Conservation (phyloP, 2,888 invertebrate species). For the Dryadula phaetusa region DNA sequence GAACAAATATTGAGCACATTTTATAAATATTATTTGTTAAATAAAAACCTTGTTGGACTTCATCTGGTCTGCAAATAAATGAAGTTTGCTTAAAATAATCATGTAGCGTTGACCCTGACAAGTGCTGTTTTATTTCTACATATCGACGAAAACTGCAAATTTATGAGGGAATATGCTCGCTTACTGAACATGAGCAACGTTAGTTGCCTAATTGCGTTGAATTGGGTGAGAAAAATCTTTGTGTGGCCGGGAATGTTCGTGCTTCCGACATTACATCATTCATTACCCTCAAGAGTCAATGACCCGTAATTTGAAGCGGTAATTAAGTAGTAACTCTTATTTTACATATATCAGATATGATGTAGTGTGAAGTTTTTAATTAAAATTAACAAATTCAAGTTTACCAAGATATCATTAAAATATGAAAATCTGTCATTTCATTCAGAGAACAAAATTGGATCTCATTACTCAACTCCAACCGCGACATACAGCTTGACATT, state of each 20-base stretch:
- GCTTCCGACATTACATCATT: slow-evolving; percentile 61
- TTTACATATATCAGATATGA: slow-evolving; percentile 2
- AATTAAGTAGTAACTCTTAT: slow-evolving; percentile 20
- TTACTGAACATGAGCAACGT: slow-evolving; percentile 58
- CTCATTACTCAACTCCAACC: slow-evolving; percentile 16
- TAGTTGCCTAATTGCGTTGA: slow-evolving; percentile 67
- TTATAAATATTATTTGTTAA: slow-evolving; percentile 41
- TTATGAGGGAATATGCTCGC: slow-evolving; percentile 36
- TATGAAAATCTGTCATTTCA: slow-evolving; percentile 10
- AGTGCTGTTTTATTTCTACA: slow-evolving; percentile 53
- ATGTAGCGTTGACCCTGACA: slow-evolving; percentile 62
- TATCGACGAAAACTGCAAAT: slow-evolving; percentile 39
- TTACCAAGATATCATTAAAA: slow-evolving; percentile 10
- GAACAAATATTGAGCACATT: slow-evolving; percentile 32
- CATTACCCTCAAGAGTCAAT: slow-evolving; percentile 54
- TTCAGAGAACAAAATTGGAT: slow-evolving; percentile 14
- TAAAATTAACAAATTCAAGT: slow-evolving; percentile 7
- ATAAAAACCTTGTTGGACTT: slow-evolving; percentile 42
- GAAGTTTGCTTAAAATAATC: slow-evolving; percentile 52
- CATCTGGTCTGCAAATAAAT: slow-evolving; percentile 47
- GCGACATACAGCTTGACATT: slow-evolving; percentile 4
- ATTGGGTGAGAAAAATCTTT: slow-evolving; percentile 66
- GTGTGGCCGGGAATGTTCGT: slow-evolving; percentile 59
- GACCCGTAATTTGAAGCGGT: slow-evolving; percentile 52
- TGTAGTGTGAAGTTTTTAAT: background rate